Evolutionary conservation across 2,888 invertebrate genomes (phyloP).

Genomic region (Eristalinus sepulchralis): DNA sequence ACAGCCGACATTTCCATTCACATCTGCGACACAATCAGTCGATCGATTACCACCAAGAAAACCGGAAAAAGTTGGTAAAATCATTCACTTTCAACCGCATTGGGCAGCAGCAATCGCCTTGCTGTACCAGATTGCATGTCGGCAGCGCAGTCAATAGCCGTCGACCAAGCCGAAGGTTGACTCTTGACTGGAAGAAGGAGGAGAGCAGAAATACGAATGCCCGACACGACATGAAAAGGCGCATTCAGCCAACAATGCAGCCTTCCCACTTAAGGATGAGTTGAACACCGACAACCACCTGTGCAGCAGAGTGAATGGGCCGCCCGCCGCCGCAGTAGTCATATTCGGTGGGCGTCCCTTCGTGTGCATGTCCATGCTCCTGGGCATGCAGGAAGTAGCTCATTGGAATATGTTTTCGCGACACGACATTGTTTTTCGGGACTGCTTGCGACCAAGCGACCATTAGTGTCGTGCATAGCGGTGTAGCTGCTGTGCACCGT

Average conservation of each 20-base stretch:
- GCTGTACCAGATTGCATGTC: constrained; percentile 34
- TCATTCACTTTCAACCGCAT: constrained; percentile 2
- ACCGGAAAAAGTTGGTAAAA: constrained; percentile 19
- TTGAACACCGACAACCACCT: not conserved
- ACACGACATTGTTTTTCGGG: not conserved
- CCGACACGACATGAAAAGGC: not conserved
- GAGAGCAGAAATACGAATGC: not conserved
- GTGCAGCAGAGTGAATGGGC: not conserved
- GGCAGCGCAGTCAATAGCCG: constrained; percentile 18
- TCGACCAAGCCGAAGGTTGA: constrained; percentile 27
- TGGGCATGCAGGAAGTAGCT: not conserved
- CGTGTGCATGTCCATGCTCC: not conserved
- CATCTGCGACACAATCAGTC: not conserved
- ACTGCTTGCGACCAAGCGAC: not conserved
- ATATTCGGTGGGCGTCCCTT: not conserved
- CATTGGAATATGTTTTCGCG: not conserved
- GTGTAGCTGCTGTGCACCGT: not conserved
- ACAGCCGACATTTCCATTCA: not conserved
- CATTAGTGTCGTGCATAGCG: not conserved
- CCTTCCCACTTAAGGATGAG: not conserved
- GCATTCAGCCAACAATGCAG: not conserved
- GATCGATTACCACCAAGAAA: not conserved
- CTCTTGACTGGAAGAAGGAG: constrained; percentile 4
- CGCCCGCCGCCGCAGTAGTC: not conserved
- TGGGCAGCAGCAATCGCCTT: constrained; percentile 22